phyloP scores from a whole-genome alignment of 2,113 vertebrate species.

The Corydoras maculifer region DNA sequence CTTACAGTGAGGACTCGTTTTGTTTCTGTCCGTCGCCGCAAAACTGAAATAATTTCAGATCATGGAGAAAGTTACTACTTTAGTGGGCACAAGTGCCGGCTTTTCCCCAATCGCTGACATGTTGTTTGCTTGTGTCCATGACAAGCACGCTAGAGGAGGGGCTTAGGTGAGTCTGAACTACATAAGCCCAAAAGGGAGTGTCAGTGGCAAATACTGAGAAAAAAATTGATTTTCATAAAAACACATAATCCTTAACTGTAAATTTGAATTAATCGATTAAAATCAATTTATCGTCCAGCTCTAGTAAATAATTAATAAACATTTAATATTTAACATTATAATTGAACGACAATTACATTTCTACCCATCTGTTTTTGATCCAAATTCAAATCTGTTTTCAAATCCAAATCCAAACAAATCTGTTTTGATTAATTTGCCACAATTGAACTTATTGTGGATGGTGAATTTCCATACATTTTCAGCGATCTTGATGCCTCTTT shows the following conservation, averaged over 20 bases:
- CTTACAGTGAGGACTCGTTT: constrained; percentile 17
- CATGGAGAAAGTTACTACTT: neutral
- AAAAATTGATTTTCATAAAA: constrained; percentile 16
- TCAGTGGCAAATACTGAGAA: neutral
- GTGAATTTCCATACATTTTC: too few species aligned
- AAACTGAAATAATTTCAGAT: constrained; percentile 13
- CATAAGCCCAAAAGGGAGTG: too few species aligned
- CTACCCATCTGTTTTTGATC: too few species aligned
- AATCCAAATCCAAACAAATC: too few species aligned
- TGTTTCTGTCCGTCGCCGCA: constrained; percentile 10
- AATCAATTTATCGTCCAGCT: neutral
- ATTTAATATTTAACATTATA: too few species aligned
- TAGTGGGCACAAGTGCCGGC: neutral
- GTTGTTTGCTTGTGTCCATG: neutral
- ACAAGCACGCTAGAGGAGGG: too few species aligned
- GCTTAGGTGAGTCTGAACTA: too few species aligned
- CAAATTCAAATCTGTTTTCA: too few species aligned
- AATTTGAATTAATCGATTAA: constrained; percentile 20
- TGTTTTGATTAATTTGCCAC: too few species aligned
- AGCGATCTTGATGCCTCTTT: too few species aligned
- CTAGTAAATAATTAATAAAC: neutral
- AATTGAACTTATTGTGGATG: too few species aligned
- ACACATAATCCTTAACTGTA: constrained; percentile 13
- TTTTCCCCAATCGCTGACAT: neutral
- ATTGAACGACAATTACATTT: too few species aligned